Evolutionary conservation across 2,113 vertebrate genomes (phyloP).

Genomic region (Pangasianodon gigas): DNA sequence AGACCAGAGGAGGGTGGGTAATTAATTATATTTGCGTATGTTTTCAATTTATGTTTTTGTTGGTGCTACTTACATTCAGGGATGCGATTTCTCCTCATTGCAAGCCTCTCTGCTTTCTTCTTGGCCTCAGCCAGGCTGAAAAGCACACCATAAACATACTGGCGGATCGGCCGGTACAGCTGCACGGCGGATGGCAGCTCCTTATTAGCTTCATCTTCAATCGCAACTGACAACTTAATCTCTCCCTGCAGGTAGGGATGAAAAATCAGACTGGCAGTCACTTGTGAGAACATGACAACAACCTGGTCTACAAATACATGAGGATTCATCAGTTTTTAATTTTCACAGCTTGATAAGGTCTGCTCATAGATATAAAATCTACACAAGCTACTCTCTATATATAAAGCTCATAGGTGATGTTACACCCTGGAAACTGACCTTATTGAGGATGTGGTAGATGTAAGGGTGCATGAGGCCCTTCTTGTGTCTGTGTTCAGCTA

Average conservation of each 20-base stretch:
- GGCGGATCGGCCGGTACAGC: conserved; percentile 91
- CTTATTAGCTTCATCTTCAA: conserved; percentile 97
- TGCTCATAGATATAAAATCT: not conserved
- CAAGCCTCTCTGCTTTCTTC: conserved; percentile 91
- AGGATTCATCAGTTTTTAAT: not conserved
- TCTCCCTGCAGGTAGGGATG: conserved; percentile 79
- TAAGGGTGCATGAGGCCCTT: conserved; percentile 96
- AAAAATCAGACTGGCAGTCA: not conserved
- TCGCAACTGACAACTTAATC: conserved; percentile 93
- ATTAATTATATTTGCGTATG: not conserved
- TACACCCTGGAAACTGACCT: conserved; percentile 73
- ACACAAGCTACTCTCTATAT: not conserved
- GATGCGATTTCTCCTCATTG: conserved; percentile 90
- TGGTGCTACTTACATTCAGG: conserved; percentile 74
- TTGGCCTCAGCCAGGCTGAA: conserved; percentile 94
- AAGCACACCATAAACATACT: conserved; percentile 96
- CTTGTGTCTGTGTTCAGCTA: conserved; percentile 93
- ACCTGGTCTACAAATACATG: not conserved
- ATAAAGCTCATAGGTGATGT: not conserved
- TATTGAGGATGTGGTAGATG: conserved; percentile 92
- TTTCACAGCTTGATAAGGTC: not conserved
- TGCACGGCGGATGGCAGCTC: conserved; percentile 93
- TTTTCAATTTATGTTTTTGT: not conserved
- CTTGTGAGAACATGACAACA: not conserved
- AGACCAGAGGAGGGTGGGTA: not conserved